Evolutionary conservation across 2,888 invertebrate genomes (phyloP), one percentile per base, ranked within the genome.

Genomic region (Pseudococcus jackbeardsleyi): DNA sequence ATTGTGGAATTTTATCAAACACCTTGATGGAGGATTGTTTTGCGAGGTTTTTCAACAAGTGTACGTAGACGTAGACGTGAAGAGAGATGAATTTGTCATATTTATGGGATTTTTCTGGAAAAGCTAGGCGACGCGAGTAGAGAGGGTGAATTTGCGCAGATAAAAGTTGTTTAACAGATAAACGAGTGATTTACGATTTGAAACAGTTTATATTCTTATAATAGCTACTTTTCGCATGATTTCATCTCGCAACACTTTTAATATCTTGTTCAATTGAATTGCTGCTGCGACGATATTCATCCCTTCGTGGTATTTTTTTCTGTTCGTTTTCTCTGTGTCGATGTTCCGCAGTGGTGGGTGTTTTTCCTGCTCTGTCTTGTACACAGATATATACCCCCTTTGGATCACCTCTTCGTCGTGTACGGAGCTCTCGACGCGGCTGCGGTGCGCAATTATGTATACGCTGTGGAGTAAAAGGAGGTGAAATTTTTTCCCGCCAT

Each of bases 221-320:
- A 88, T 82, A 88, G 88, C 82, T 88, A 82, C 88, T 88, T 88
- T 88, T 88, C 88, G 88, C 88, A 82, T 88, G 88, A 88, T 88
- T 88, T 88, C 88, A 82, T 79, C 82, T 79, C 54, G 59, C 88
- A 82, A 88, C 88, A 82, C 79, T 85, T 85, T 88, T 88, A 88
- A 88, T 88, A 88, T 82, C 88, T 88, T 88, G 88, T 88, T 88
- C 88, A 88, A 88, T 88, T 88, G 88, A 88, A 88, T 88, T 82
- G 77, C 88, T 88, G 82, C 26, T 50, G 26, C 50, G 79, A 88
- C 54, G 48, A 50, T 50, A 64, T 64, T 64, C 48, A 50, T 50
- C 54, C 64, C 64, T 64, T 7, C 64, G 19, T 19, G 11, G 4
- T 64, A 1, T 64, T 64, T 64, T 64, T 64, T 64, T 64, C n/a